These are phyloP conservation scores for Oconnorella tubifera DNA, from an alignment of 2,888 invertebrate genomes.

Conservation along the genomic window DNA sequence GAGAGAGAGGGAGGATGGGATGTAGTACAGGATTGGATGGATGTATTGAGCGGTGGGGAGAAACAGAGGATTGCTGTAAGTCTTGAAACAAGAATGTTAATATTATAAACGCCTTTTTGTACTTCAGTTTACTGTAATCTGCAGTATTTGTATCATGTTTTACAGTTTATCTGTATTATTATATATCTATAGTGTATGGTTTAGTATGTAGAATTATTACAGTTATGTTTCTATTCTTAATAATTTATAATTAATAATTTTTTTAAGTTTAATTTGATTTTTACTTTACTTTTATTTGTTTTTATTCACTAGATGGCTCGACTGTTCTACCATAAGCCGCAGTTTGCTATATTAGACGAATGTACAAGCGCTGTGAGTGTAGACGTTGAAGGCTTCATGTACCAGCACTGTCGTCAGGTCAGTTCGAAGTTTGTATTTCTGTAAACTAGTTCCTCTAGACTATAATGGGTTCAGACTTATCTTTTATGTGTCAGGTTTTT, in stretches of 20 bases:
- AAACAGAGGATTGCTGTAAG: slow-evolving; percentile 91
- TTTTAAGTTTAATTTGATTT: not conserved
- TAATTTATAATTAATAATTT: not conserved
- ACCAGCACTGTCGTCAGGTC: slow-evolving; percentile 79
- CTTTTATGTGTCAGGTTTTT: not conserved
- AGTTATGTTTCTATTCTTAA: no score
- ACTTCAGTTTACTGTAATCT: not conserved
- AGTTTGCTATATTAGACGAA: slow-evolving; percentile 97
- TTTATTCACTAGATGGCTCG: slow-evolving; percentile 77
- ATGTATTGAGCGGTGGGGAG: slow-evolving; percentile 95
- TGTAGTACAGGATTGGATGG: slow-evolving; percentile 96
- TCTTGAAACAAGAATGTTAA: slow-evolving; percentile 18
- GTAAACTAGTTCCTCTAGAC: no score
- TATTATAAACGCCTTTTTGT: not conserved
- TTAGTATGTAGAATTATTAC: no score
- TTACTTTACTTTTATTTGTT: no score
- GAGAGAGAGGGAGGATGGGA: slow-evolving; percentile 84
- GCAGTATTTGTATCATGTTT: not conserved
- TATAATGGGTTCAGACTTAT: not conserved
- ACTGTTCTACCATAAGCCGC: slow-evolving; percentile 92
- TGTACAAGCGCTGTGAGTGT: slow-evolving; percentile 98
- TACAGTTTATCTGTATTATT: no score
- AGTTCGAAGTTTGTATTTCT: not conserved
- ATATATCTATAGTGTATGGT: no score
- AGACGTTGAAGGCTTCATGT: slow-evolving; percentile 97